Conservation (phyloP, 2,797 vertebrate genomes). For the Gobionotothen gibberifrons region DNA sequence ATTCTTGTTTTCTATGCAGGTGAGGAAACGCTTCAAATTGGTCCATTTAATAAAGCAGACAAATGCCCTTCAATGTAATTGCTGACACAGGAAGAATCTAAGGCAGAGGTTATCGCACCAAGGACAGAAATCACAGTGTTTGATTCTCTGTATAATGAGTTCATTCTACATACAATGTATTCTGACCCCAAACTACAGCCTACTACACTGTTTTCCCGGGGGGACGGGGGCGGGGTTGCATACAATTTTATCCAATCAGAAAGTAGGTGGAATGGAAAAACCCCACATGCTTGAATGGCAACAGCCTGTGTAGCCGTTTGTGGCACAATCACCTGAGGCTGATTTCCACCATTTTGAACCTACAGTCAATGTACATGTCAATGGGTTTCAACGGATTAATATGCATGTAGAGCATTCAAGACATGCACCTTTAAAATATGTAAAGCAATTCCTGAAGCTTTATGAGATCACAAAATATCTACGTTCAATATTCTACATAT, state of each 20-base stretch:
- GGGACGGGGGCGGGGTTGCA: constrained; percentile 22
- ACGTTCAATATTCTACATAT: background rate
- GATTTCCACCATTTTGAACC: constrained; percentile 59
- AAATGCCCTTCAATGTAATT: constrained; percentile 25
- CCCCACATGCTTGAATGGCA: constrained; percentile 53
- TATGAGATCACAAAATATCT: background rate
- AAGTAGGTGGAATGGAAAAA: constrained; percentile 42
- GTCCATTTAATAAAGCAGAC: constrained; percentile 36
- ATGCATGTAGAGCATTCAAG: constrained; percentile 9
- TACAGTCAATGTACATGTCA: constrained; percentile 2
- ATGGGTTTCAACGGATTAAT: constrained; percentile 22
- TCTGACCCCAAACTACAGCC: constrained; percentile 26
- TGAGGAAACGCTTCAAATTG: constrained; percentile 27
- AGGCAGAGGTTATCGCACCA: background rate
- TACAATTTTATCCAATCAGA: constrained; percentile 31
- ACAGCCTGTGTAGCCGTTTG: constrained; percentile 50
- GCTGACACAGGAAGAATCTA: constrained; percentile 30
- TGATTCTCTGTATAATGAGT: constrained; percentile 2
- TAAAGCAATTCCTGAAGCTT: constrained; percentile 11
- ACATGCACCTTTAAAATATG: constrained; percentile 9
- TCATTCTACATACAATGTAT: constrained; percentile 14
- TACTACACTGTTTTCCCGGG: constrained; percentile 12
- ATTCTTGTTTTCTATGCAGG: constrained; percentile 54
- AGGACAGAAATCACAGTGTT: constrained; percentile 16
- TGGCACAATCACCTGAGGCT: constrained; percentile 51